phyloP scores from a whole-genome alignment of 2,888 invertebrate genomes.

The Pyrrhia umbra region DNA sequence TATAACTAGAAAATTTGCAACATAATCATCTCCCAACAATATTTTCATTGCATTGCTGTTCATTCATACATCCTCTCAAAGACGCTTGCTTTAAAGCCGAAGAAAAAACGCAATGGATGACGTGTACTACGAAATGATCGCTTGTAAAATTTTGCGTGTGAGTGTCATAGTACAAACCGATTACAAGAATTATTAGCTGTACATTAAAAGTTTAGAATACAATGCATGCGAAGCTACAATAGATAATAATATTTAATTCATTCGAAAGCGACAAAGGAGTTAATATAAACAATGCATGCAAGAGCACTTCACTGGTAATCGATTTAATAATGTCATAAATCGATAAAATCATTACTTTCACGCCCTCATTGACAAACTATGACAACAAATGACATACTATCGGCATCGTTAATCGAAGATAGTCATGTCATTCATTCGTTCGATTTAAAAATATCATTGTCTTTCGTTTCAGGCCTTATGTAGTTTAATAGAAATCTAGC shows the following conservation, averaged over 20 bases:
- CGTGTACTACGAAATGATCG: neutral
- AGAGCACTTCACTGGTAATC: neutral
- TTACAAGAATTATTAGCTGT: constrained; percentile 19
- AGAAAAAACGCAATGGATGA: neutral
- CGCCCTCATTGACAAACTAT: neutral
- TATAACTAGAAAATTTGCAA: constrained; percentile 15
- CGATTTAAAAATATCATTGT: too few species aligned
- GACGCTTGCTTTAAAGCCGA: neutral
- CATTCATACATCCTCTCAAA: neutral
- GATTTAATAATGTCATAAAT: constrained; percentile 5
- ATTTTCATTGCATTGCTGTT: constrained; percentile 3
- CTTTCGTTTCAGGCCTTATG: too few species aligned
- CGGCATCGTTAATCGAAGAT: neutral
- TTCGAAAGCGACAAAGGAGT: neutral
- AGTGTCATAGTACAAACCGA: constrained; percentile 33
- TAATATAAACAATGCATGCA: neutral
- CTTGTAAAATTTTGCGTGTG: neutral
- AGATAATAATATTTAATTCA: constrained; percentile 18
- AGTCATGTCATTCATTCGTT: too few species aligned
- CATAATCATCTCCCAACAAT: neutral
- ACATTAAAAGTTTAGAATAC: constrained; percentile 15
- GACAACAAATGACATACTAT: neutral
- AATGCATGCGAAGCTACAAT: constrained; percentile 8
- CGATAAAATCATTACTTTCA: constrained; percentile 13
- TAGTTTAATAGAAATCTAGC: too few species aligned